Evolutionary conservation across 2,888 invertebrate species (phyloP), one percentile per base, ranked within the genome.

Genomic region (Dryadula phaetusa): DNA sequence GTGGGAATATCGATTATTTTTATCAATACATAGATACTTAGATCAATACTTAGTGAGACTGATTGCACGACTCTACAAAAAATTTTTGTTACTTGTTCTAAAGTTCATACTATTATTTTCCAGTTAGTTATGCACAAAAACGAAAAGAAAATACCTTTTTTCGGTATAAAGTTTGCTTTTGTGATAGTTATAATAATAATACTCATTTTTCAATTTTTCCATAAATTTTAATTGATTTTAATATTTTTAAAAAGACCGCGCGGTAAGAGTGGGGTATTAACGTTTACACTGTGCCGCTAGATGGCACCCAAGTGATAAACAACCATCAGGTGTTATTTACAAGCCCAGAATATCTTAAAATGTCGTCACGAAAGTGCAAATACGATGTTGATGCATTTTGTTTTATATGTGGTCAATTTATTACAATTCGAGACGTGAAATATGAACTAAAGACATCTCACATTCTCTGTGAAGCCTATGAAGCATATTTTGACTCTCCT

Each of bases 261-360:
- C 66, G 56, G 62, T 68, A 61, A 70, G 69, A 70, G 66, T 70
- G 67, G 67, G 67, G 58, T 72, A 64, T 69, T 72, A 69, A 72
- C 66, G 69, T 72, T 72, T 70, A 72, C 70, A 69, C 67, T 67
- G 69, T 71, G 71, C 70, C 67, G 65, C 67, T 70, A 71, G 73
- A 71, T 71, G 71, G 69, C 71, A 73, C 69, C 64, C 70, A 67
- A 71, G 68, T 71, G 69, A 71, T 70, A 70, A 67, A 73, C 70
- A 71, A 70, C 70, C 61, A 73, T 73, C 67, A 71, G 69, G 69
- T 70, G 69, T 71, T 70, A 61, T 71, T 66, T 70, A 71, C 69
- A 71, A 70, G 66, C 58, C 67, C 64, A 66, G 68, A 70, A 70
- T 49, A 49, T 25, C 49, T 49, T 49, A 49, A 62, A 71, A 69